phyloP scores from a whole-genome alignment of 2,888 invertebrate species.

The Athalia cordata region DNA sequence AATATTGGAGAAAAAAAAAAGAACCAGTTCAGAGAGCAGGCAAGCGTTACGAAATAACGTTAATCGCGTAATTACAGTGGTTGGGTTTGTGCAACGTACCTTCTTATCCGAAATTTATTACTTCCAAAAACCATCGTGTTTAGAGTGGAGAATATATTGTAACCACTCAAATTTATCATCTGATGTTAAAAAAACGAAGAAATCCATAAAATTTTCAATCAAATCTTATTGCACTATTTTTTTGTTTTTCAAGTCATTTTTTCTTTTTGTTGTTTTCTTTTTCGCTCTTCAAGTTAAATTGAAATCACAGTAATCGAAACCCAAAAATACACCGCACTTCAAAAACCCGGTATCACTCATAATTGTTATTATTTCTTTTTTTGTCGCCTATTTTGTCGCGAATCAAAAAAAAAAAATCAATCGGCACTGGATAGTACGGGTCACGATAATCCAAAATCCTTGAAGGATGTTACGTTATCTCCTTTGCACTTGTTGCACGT shows the following conservation, averaged over 20 bases:
- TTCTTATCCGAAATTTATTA: conserved; percentile 77
- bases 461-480: background rate
- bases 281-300: background rate
- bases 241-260: background rate
- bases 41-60: background rate
- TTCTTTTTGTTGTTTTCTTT: background rate
- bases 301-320: too few species aligned
- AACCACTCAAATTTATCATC: conserved; percentile 69
- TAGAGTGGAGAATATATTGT: conserved; percentile 66
- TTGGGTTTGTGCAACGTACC: conserved; percentile 66
- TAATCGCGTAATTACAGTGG: background rate
- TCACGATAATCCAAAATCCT: conserved; percentile 36
- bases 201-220: background rate
- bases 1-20: background rate
- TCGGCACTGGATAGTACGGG: background rate
- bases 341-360: too few species aligned
- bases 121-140: conserved; percentile 72
- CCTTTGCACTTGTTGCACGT: conserved; percentile 13
- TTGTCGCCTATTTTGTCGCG: too few species aligned
- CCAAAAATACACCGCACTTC: too few species aligned
- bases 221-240: background rate
- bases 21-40: background rate
- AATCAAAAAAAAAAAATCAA: background rate
- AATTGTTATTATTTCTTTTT: too few species aligned
- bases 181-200: conserved; percentile 48